Conservation (phyloP, 1,140 invertebrate genomes). For the Meloidogyne floridensis region DNA sequence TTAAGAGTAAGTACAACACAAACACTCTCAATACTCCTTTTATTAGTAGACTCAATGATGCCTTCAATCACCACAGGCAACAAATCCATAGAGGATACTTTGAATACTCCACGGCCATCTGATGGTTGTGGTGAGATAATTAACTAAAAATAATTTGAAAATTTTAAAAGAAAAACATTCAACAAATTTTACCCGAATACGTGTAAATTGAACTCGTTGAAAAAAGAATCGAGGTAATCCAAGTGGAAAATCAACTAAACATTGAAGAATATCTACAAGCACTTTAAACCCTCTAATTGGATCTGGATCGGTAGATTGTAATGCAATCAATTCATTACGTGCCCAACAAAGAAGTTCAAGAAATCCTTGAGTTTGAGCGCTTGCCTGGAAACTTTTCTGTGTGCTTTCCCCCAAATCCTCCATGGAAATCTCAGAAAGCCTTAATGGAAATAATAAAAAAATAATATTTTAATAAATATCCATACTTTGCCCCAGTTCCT, state of each 20-base stretch:
- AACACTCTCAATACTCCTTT: constrained; percentile 27
- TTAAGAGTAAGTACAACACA: constrained; percentile 25
- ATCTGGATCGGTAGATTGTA: not conserved
- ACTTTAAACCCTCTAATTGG: not conserved
- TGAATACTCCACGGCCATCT: constrained; percentile 18
- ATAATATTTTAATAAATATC: not conserved
- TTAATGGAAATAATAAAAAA: not conserved
- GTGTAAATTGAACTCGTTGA: constrained; percentile 25
- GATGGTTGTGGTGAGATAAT: constrained; percentile 30
- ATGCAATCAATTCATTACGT: not conserved
- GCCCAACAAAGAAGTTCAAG: constrained; percentile 26
- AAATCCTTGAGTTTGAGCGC: not conserved
- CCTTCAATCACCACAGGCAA: constrained; percentile 28
- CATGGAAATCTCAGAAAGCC: constrained; percentile 17
- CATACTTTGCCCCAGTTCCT: constrained; percentile 19
- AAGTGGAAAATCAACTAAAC: constrained; percentile 16
- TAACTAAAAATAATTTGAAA: constrained; percentile 14
- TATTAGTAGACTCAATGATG: constrained; percentile 30
- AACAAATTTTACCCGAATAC: constrained; percentile 12
- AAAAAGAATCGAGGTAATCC: constrained; percentile 33
- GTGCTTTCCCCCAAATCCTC: constrained; percentile 32
- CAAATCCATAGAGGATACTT: constrained; percentile 24
- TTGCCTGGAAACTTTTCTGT: not conserved
- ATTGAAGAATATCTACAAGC: constrained; percentile 19
- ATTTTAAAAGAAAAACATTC: not conserved